Base-by-base conservation (phyloP, 92 coral and sea anemone genomes). In the Epizoanthus ramosus region DNA sequence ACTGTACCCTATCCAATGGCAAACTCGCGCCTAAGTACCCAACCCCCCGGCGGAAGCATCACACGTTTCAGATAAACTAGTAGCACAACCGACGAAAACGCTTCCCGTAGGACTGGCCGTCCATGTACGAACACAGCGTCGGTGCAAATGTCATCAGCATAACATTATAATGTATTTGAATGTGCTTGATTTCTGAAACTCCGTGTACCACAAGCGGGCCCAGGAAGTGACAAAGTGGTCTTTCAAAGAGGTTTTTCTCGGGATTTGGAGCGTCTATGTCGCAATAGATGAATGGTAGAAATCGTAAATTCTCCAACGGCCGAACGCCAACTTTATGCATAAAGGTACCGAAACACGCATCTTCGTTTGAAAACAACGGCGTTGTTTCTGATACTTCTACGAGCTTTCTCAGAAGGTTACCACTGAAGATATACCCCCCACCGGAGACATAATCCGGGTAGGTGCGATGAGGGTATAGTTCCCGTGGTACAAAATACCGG, bases 341-440 rank as follows among this genome's bases (percentile, higher is more conserved):
- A 25, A 86, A 71, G 0, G 88, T 87, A 6, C 98, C 98, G 6
- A 93, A 87, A 57, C 90, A 91, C 31, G 98, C 98, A 63, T 93
- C 98, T 83, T 93, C 98, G 8, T 89, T 87, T 57, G 98, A 87
- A 81, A 93, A 83, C 28, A 89, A 52, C 10, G 91, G 86, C 41
- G 79, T 79, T 3, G 67, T 19, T 45, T 70, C 82, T 10, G 98
- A 88, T 17, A 87, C 90, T 33, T 33, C 37, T 18, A 68, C 18
- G 43, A 93, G 93, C 68, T 83, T 76, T 21, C 73, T 71, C 56
- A 93, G 85, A 39, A 93, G 89, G 70, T 65, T 85, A 17, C 86
- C 98, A 19, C 95, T 93, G 68, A 93, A 91, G 5, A 93, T 84
- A 45, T 93, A 93, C 0, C 98, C 98, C 17, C 95, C 98, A 1